Percentiles rank a stretch among this genome's conserved stretches.
phyloP scores from a whole-genome alignment of 1,140 invertebrate genomes.

The Caerostris extrusa region DNA sequence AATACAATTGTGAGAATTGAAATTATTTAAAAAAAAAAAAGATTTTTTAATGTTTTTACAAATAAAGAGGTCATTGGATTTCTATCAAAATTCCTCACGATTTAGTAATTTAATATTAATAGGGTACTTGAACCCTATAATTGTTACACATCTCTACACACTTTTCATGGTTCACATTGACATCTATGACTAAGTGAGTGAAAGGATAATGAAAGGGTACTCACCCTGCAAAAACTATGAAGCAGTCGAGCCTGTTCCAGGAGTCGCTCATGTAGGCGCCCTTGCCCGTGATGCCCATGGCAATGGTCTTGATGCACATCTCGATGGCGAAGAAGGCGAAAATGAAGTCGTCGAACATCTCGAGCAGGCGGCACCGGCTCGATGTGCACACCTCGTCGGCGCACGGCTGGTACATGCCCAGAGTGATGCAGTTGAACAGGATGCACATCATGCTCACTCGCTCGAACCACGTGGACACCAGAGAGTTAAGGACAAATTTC shows the following conservation, averaged over 20 bases:
- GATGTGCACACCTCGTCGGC: constrained; percentile 92
- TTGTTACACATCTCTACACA: no score
- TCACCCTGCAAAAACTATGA: constrained; percentile 98
- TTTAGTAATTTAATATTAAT: no score
- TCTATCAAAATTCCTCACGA: no score
- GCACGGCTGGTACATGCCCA: constrained; percentile 99
- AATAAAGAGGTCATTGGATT: no score
- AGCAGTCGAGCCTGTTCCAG: constrained; percentile 99
- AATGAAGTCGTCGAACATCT: constrained; percentile 99
- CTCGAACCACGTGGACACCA: constrained; percentile 95
- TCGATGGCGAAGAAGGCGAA: constrained; percentile 98
- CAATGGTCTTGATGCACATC: constrained; percentile 98
- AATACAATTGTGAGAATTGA: no score
- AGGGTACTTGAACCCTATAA: no score
- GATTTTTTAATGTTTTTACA: no score
- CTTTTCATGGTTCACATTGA: no score
- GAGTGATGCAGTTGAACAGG: constrained; percentile 97
- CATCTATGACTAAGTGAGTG: no score
- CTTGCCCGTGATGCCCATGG: constrained; percentile 97
- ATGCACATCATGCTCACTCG: constrained; percentile 99
- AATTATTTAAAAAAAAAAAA: no score
- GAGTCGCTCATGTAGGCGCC: constrained; percentile 97
- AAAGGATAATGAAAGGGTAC: constrained; percentile 78
- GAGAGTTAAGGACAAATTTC: constrained; percentile 35
- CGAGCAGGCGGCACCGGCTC: constrained; percentile 93